phyloP scores from a whole-genome alignment of 2,888 invertebrate genomes.

The Neuroscelio doddi region DNA sequence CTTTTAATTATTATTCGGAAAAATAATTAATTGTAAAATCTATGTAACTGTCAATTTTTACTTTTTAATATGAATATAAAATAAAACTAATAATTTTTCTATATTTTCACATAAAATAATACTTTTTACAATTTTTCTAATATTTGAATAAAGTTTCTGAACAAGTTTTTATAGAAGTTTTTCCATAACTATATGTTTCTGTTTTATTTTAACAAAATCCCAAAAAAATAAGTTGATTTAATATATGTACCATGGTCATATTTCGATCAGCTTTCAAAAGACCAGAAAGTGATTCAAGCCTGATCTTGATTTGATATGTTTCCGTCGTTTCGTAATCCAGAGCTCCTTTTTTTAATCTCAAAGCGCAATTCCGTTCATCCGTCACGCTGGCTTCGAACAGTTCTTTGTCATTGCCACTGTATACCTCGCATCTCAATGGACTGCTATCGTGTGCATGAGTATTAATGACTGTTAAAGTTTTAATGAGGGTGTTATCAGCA shows the following conservation, averaged over 20 bases:
- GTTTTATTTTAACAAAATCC: no score
- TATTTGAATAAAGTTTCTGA: no score
- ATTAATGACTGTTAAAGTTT: conserved; percentile 83
- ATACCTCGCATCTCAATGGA: conserved; percentile 86
- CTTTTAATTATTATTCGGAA: no score
- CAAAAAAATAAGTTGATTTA: no score
- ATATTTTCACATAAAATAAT: no score
- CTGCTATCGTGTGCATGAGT: conserved; percentile 79
- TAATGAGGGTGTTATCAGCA: conserved; percentile 78
- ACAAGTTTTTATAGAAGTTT: no score
- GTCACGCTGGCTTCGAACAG: conserved; percentile 83
- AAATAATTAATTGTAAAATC: no score
- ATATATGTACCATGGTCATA: conserved; percentile 76
- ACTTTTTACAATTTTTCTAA: no score
- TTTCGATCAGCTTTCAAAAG: conserved; percentile 85
- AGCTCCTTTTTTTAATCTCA: conserved; percentile 80
- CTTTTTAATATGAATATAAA: no score
- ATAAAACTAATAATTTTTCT: no score
- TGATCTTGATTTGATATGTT: conserved; percentile 83
- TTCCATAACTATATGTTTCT: no score
- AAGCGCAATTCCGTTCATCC: conserved; percentile 87
- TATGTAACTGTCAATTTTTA: no score
- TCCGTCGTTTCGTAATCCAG: conserved; percentile 86
- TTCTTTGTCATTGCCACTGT: conserved; percentile 83
- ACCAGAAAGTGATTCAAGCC: conserved; percentile 85